These are phyloP conservation scores for Epizoanthus rinbou DNA, from an alignment of 92 coral and sea anemone species.

Conservation along the genomic window DNA sequence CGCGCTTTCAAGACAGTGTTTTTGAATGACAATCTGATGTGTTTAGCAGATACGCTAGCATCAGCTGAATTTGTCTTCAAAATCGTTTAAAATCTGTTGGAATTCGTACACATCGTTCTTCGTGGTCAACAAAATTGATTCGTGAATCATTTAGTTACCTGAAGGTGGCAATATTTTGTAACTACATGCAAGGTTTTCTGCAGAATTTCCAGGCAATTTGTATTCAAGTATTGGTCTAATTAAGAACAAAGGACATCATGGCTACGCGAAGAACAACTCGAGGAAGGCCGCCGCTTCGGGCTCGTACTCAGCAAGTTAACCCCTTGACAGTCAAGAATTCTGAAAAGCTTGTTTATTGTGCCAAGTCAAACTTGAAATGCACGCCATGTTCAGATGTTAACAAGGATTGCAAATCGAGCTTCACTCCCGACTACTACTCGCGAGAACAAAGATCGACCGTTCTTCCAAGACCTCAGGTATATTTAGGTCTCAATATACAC, in stretches of 20 bases:
- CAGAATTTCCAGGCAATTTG: background rate
- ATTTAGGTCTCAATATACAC: background rate
- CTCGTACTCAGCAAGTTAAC: conserved; percentile 71
- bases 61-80: conserved; percentile 27
- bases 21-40: conserved; percentile 38
- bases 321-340: conserved; percentile 34
- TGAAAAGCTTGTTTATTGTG: conserved; percentile 24
- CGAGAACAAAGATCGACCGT: conserved; percentile 52
- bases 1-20: conserved; percentile 78
- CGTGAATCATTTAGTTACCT: conserved; percentile 9
- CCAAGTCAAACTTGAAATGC: conserved; percentile 42
- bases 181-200: background rate
- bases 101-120: conserved; percentile 19
- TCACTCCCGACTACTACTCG: conserved; percentile 69
- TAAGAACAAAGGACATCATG: conserved; percentile 50
- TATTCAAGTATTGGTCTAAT: background rate
- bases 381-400: conserved; percentile 40
- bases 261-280: conserved; percentile 74
- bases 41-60: background rate
- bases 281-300: conserved; percentile 81
- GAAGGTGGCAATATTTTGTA: background rate
- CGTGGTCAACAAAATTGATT: background rate
- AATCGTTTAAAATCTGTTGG: conserved; percentile 32
- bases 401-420: conserved; percentile 49
- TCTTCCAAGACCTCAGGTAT: conserved; percentile 55